Conservation (phyloP, 2,888 invertebrate genomes). For the Operophtera brumata region DNA sequence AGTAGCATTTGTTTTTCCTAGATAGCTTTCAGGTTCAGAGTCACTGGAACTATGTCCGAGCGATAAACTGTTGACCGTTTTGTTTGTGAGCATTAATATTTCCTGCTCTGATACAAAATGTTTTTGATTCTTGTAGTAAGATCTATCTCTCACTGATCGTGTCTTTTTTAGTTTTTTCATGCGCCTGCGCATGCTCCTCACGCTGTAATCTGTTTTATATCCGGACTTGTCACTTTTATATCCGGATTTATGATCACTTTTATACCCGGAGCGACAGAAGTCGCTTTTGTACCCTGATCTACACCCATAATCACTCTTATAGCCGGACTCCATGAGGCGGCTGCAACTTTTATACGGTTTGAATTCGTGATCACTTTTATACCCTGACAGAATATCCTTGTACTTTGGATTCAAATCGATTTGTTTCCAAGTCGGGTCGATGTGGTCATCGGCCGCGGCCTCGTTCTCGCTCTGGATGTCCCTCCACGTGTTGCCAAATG, state of each 20-base stretch:
- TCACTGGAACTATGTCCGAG: slow-evolving; percentile 81
- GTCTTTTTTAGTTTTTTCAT: slow-evolving; percentile 77
- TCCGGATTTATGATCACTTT: slow-evolving; percentile 82
- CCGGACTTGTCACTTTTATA: slow-evolving; percentile 83
- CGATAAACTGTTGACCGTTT: slow-evolving; percentile 77
- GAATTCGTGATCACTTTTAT: slow-evolving; percentile 81
- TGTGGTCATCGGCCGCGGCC: slow-evolving; percentile 76
- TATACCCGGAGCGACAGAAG: slow-evolving; percentile 79
- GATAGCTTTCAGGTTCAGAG: slow-evolving; percentile 72
- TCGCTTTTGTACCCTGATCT: slow-evolving; percentile 77
- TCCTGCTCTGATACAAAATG: slow-evolving; percentile 82
- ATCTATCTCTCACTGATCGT: slow-evolving; percentile 72
- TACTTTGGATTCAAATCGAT: slow-evolving; percentile 84
- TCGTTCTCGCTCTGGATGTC: slow-evolving; percentile 77
- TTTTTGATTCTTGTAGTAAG: slow-evolving; percentile 78
- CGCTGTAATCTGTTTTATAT: slow-evolving; percentile 81
- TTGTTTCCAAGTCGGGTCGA: slow-evolving; percentile 84
- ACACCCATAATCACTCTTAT: slow-evolving; percentile 82
- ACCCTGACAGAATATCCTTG: slow-evolving; percentile 81
- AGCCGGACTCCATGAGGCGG: slow-evolving; percentile 79
- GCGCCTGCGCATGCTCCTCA: slow-evolving; percentile 70
- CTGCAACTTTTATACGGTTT: slow-evolving; percentile 78
- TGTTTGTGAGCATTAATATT: slow-evolving; percentile 78
- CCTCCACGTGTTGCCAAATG: slow-evolving; percentile 68
- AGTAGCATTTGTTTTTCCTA: slow-evolving; percentile 64